Percentiles rank a stretch among this genome's conserved stretches.
These are phyloP conservation scores for Brachyalestes nurse DNA, from an alignment of 2,797 vertebrate genomes.

Conservation along the genomic window DNA sequence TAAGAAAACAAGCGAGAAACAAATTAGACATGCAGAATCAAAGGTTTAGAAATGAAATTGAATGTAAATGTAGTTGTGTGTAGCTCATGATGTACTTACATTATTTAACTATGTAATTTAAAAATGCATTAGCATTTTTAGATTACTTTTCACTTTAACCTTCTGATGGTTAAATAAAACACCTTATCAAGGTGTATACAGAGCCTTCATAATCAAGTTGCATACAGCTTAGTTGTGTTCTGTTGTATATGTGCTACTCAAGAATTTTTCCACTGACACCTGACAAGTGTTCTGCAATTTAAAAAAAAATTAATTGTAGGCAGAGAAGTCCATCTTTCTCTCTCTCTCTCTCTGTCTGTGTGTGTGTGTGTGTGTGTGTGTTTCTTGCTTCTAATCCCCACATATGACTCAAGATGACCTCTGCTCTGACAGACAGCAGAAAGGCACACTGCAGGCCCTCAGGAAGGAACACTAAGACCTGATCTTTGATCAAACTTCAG, in stretches of 20 bases:
- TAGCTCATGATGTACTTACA: neutral
- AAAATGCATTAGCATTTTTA: too few species aligned
- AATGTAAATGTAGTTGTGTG: neutral
- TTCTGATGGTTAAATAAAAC: neutral
- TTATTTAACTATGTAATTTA: neutral
- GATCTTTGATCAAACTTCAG: constrained; percentile 54
- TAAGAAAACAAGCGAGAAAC: too few species aligned
- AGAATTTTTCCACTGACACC: neutral
- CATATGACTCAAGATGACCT: constrained; percentile 51
- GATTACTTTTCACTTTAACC: neutral
- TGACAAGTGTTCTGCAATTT: constrained; percentile 21
- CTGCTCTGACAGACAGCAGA: constrained; percentile 45
- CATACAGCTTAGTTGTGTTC: neutral
- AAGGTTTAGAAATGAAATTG: neutral
- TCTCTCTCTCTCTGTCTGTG: neutral
- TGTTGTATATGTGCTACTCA: neutral
- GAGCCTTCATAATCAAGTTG: neutral
- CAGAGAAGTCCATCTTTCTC: neutral
- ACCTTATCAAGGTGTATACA: neutral
- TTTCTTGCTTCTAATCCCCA: constrained; percentile 33
- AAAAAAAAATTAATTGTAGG: neutral
- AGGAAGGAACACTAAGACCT: constrained; percentile 35
- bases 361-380: neutral
- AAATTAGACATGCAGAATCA: too few species aligned
- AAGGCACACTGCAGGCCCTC: constrained; percentile 34